A percentile compares a stretch with the other conserved stretches of the same genome.
phyloP scores from a whole-genome alignment of 2,113 vertebrate species.

The Malurus melanocephalus region DNA sequence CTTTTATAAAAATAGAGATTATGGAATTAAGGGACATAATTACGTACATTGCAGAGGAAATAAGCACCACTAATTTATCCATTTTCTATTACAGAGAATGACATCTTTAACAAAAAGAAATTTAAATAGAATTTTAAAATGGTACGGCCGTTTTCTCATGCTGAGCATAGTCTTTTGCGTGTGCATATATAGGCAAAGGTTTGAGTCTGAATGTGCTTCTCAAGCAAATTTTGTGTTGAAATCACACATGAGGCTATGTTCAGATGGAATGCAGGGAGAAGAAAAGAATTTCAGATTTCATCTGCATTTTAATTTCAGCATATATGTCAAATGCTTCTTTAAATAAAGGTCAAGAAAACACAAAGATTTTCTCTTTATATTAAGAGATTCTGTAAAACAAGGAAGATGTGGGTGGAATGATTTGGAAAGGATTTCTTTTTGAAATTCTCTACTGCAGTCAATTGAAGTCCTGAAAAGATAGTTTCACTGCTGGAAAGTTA shows the following conservation, averaged over 20 bases:
- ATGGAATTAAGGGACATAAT: conserved; percentile 4
- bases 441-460: background rate
- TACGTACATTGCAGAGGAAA: background rate
- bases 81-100: conserved; percentile 1
- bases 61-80: background rate
- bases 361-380: background rate
- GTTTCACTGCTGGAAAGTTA: background rate
- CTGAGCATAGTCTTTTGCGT: background rate
- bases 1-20: background rate
- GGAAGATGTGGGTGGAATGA: background rate
- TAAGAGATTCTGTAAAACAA: background rate
- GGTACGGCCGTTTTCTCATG: background rate
- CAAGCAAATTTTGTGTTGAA: background rate
- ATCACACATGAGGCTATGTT: background rate
- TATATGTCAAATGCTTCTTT: conserved; percentile 10
- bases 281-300: conserved; percentile 24
- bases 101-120: background rate
- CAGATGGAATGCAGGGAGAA: background rate
- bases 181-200: background rate
- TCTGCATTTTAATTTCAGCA: conserved; percentile 11
- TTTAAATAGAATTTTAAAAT: background rate
- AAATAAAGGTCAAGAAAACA: conserved; percentile 44
- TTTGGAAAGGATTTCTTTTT: background rate
- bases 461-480: background rate
- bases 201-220: background rate